phyloP scores from a whole-genome alignment of 2,113 vertebrate genomes.

The Acanthisitta chloris region DNA sequence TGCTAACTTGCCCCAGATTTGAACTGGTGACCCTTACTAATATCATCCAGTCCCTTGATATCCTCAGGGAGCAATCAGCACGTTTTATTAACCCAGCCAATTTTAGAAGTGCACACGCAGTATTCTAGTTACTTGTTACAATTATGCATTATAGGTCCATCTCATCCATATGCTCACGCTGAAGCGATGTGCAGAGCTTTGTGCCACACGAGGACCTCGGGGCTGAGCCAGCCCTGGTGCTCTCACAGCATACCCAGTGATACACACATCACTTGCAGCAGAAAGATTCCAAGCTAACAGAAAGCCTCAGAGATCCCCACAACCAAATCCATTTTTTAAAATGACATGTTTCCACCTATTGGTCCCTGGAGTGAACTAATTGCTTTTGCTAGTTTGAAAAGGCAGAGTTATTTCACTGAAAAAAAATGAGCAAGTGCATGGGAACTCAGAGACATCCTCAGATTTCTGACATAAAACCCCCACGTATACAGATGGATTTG shows the following conservation, averaged over 20 bases:
- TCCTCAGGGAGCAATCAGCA: constrained; percentile 54
- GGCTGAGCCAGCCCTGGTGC: not conserved
- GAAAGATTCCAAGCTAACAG: not conserved
- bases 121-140: constrained; percentile 10
- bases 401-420: not conserved
- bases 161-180: not conserved
- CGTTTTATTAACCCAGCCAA: constrained; percentile 51
- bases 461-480: not conserved
- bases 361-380: constrained; percentile 18
- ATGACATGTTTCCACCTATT: constrained; percentile 30
- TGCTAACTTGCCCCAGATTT: constrained; percentile 18
- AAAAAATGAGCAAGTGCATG: not conserved
- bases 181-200: not conserved
- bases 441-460: not conserved
- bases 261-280: not conserved
- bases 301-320: not conserved
- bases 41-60: constrained; percentile 32
- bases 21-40: constrained; percentile 54
- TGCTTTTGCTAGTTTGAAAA: constrained; percentile 39
- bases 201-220: rapidly evolving
- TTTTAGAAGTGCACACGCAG: constrained; percentile 46
- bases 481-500: not conserved
- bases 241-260: not conserved
- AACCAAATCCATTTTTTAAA: constrained; percentile 24
- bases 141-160: not conserved